Evolutionary conservation across 1,140 invertebrate species (phyloP).

Genomic region (Penaeus vannamei): DNA sequence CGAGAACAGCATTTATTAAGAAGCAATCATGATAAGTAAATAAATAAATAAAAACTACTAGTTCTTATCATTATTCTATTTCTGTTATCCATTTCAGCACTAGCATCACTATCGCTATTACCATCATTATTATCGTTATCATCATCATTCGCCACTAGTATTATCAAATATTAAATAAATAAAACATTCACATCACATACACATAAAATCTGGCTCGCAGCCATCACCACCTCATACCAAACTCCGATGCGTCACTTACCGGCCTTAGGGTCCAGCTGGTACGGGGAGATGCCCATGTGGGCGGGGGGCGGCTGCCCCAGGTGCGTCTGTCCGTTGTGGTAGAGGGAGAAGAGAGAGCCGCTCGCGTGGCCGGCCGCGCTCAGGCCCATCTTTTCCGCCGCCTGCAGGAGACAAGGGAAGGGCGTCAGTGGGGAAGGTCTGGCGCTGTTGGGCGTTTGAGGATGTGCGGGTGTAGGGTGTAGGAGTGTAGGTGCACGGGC

Average conservation of each 20-base stretch:
- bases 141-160: not conserved
- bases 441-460: not conserved
- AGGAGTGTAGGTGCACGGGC: not conserved
- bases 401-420: slow-evolving; percentile 74
- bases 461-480: not conserved
- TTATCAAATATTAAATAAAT: not conserved
- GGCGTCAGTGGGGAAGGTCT: not conserved
- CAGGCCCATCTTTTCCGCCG: slow-evolving; percentile 93
- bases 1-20: no score
- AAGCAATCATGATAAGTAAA: no score
- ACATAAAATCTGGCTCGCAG: not conserved
- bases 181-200: no score
- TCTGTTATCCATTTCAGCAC: not conserved
- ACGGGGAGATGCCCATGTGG: slow-evolving; percentile 96
- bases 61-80: not conserved
- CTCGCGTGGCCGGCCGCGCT: slow-evolving; percentile 77
- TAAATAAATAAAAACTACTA: no score
- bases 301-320: slow-evolving; percentile 93
- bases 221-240: no score
- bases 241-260: slow-evolving; percentile 70
- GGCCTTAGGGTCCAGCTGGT: slow-evolving; percentile 80
- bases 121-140: not conserved
- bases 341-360: slow-evolving; percentile 82
- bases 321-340: slow-evolving; percentile 89
- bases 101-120: not conserved